Conservation (phyloP, 2,888 invertebrate species). For the Pocota personata region DNA sequence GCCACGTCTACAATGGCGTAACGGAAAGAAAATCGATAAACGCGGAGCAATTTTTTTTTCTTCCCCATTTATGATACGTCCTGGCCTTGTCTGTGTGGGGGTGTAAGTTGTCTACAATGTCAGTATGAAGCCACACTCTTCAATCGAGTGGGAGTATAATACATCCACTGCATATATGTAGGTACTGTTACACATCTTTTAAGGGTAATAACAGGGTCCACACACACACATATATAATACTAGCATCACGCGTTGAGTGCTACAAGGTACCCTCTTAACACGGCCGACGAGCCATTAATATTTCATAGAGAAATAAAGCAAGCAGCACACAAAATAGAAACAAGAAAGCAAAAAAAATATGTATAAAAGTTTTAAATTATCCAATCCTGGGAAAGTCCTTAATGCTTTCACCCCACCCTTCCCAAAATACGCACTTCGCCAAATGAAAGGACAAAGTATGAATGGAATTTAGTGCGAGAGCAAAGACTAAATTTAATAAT, state of each 20-base stretch:
- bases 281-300: constrained; percentile 58
- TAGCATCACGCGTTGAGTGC: constrained; percentile 2
- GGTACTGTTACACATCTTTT: constrained; percentile 5
- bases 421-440: constrained; percentile 1
- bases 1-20: constrained; percentile 37
- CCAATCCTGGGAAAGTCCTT: constrained; percentile 42
- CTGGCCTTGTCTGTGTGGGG: constrained; percentile 2
- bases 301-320: constrained; percentile 48
- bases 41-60: constrained; percentile 44
- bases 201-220: constrained; percentile 6
- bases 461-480: constrained; percentile 29
- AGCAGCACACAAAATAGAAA: constrained; percentile 16
- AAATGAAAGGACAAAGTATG: constrained; percentile 15
- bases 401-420: background rate
- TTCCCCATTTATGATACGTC: background rate
- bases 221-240: background rate
- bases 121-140: constrained; percentile 34
- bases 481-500: constrained; percentile 70
- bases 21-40: constrained; percentile 65
- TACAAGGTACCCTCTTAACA: constrained; percentile 45
- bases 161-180: background rate
- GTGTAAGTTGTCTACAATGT: constrained; percentile 26
- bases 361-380: constrained; percentile 31
- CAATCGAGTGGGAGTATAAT: background rate
- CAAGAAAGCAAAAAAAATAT: constrained; percentile 17